phyloP scores from a whole-genome alignment of 1,140 invertebrate genomes.

The Rhopalosiphum padi region DNA sequence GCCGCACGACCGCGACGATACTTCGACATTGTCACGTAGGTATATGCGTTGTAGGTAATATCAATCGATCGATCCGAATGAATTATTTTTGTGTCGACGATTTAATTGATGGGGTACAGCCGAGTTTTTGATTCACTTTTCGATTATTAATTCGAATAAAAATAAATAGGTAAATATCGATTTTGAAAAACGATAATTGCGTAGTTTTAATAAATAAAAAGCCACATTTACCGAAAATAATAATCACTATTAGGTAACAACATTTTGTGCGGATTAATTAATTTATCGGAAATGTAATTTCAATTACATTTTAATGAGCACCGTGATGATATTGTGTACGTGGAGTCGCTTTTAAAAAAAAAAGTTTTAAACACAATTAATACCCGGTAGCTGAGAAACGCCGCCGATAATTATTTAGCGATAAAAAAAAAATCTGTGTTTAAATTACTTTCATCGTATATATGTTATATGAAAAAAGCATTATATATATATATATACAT shows the following conservation, averaged over 20 bases:
- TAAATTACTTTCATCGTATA: neutral
- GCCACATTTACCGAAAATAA: neutral
- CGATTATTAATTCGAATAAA: too few species aligned
- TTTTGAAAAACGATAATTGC: too few species aligned
- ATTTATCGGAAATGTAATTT: neutral
- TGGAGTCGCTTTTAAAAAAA: too few species aligned
- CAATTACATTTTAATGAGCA: constrained; percentile 3
- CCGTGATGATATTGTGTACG: neutral
- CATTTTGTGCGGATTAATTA: neutral
- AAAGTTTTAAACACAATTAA: neutral
- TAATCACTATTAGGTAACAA: neutral
- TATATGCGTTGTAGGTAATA: neutral
- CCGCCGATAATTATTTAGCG: neutral
- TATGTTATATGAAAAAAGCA: neutral
- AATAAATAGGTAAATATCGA: too few species aligned
- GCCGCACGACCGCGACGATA: neutral
- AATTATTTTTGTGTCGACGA: too few species aligned
- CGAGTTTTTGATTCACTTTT: too few species aligned
- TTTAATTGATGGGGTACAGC: too few species aligned
- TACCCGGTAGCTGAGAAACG: neutral
- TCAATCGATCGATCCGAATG: neutral
- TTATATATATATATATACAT: neutral
- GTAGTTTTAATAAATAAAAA: too few species aligned
- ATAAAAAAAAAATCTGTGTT: neutral
- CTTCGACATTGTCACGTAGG: neutral